Conservation (phyloP, 2,797 vertebrate genomes). For the Nyctalus aviator region DNA sequence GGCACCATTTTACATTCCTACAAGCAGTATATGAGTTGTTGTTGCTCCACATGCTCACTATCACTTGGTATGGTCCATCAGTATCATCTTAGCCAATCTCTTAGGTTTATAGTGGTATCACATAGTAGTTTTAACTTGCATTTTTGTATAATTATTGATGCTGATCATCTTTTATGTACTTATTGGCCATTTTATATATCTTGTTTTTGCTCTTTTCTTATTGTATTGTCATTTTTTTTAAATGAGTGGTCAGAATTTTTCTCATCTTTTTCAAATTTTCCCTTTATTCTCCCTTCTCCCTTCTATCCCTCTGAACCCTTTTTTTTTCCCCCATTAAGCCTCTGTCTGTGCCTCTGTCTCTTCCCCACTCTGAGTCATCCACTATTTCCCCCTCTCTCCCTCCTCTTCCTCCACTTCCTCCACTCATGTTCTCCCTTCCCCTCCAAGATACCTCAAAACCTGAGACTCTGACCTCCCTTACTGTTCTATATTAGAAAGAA, state of each 20-base stretch:
- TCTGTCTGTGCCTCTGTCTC: neutral
- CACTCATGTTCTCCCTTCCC: neutral
- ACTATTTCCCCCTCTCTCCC: neutral
- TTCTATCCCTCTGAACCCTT: neutral
- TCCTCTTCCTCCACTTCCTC: neutral
- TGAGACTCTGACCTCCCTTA: slow-evolving; percentile 5
- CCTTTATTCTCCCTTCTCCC: neutral
- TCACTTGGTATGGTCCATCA: neutral
- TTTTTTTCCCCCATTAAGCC: neutral
- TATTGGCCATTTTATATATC: neutral
- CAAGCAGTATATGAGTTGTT: neutral
- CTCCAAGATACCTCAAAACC: neutral
- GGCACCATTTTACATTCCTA: neutral
- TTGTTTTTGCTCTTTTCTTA: neutral
- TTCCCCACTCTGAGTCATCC: neutral
- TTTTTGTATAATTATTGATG: neutral
- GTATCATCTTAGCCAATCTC: neutral
- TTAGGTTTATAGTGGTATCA: neutral
- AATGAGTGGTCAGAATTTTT: neutral
- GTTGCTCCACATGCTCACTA: neutral
- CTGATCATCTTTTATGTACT: neutral
- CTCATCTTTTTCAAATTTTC: neutral
- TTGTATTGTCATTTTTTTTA: neutral
- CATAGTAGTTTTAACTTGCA: neutral
- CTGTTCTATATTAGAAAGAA: neutral